Evolutionary conservation across 2,113 vertebrate genomes (phyloP), one percentile per base, ranked within the genome.

Genomic region (Sitta europaea): DNA sequence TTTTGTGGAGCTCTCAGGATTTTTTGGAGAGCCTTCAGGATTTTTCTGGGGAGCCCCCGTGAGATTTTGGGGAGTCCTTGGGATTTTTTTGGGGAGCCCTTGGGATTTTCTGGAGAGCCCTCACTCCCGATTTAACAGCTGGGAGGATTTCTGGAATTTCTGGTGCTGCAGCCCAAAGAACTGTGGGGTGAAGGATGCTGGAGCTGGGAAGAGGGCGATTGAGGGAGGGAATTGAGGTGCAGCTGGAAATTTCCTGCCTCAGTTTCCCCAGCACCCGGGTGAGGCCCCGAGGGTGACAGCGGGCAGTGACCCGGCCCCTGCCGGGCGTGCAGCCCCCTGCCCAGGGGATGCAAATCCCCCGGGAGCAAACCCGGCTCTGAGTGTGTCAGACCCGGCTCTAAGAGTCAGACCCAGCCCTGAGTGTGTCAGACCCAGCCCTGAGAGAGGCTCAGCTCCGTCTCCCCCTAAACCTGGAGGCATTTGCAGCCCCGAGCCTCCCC

Each of bases 381-480:
- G 40, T 13, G 40, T 40, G 40, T 13, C 40, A 40, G 40, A 40
- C 40, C 40, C 40, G 13, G 40, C 40, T n/a, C n/a, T n/a, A n/a
- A n/a, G n/a, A n/a, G n/a, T n/a, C n/a, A n/a, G n/a, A n/a, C 38
- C 20, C 27, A 5, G 27, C 36, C 28, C 62, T 5, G 16, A 0
- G 27, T 1, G 0, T 4, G 19, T 3, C 4, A 4, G 5, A 13
- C 11, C 38, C 2, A 1, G 47, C 50, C 11, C 40, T 29, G 73
- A 50, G 36, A 54, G 21, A 40, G 62, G 29, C 68, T 31, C 47
- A 9, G 85, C 1, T 59, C 58, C 33, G 28, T 38, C 51, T 43
- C 27, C 12, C 1, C 29, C 8, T 43, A 14, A 3, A 78, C 43
- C 48, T 27, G 61, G 47, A 48, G 89, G 59, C 38, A 87, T 66